Conservation (phyloP, 2,113 vertebrate genomes). For the Brienomyrus brachyistius region DNA sequence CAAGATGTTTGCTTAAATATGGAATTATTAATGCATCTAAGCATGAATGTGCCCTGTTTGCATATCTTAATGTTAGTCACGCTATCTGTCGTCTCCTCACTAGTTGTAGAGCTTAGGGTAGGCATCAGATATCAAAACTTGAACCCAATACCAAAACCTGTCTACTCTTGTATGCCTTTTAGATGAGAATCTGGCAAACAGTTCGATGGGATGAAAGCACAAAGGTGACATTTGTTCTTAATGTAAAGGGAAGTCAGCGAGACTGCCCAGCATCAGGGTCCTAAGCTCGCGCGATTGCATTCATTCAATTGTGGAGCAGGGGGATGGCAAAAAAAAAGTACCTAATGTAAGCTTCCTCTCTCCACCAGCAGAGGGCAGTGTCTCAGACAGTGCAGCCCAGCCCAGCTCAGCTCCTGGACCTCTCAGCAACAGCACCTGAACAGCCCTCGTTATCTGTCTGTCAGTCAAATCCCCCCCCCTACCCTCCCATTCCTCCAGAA, state of each 20-base stretch:
- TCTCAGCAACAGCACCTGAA: constrained; percentile 71
- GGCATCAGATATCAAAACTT: neutral
- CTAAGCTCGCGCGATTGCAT: neutral
- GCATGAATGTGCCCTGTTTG: neutral
- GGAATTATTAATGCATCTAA: neutral
- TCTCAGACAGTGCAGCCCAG: constrained; percentile 67
- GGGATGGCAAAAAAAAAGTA: neutral
- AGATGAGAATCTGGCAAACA: constrained; percentile 14
- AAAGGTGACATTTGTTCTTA: constrained; percentile 14
- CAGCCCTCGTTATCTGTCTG: constrained; percentile 29
- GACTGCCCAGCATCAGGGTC: neutral
- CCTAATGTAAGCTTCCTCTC: neutral
- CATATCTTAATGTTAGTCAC: neutral
- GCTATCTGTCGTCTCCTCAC: neutral
- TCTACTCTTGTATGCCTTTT: constrained; percentile 16
- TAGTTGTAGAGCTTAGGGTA: neutral
- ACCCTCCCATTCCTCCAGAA: constrained; percentile 23
- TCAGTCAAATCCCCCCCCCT: neutral
- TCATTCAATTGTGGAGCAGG: neutral
- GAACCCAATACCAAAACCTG: constrained; percentile 11
- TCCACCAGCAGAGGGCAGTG: constrained; percentile 60
- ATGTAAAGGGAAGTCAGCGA: constrained; percentile 9
- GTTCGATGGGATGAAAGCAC: constrained; percentile 18
- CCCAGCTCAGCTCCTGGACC: constrained; percentile 65
- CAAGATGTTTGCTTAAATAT: neutral